A percentile compares a stretch with the other conserved stretches of the same genome.
These are phyloP conservation scores for Agrochola macilenta DNA, from an alignment of 2,888 invertebrate genomes.

Conservation along the genomic window DNA sequence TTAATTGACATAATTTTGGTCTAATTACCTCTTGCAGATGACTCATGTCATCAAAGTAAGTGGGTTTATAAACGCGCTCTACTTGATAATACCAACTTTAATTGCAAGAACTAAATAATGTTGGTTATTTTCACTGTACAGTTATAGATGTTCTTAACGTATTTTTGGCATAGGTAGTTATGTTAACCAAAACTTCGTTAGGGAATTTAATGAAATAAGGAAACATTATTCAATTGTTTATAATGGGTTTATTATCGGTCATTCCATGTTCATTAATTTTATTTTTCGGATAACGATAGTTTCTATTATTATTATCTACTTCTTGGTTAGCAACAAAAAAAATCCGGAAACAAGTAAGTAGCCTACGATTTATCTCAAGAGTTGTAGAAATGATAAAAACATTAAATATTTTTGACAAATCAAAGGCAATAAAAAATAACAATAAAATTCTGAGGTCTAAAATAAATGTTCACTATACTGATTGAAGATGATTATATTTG, in stretches of 20 bases:
- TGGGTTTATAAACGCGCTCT: background rate
- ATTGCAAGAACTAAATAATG: background rate
- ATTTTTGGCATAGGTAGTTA: background rate
- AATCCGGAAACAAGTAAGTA: background rate
- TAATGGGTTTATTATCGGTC: background rate
- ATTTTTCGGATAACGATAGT: background rate
- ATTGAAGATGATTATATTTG: conserved; percentile 16
- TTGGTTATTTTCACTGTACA: background rate
- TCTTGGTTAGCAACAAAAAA: conserved; percentile 10
- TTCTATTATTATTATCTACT: background rate
- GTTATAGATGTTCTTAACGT: background rate
- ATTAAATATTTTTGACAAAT: background rate
- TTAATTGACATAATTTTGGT: background rate
- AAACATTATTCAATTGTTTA: background rate
- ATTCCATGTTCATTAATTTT: background rate
- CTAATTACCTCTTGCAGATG: background rate
- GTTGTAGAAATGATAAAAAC: background rate
- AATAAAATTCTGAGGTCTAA: background rate
- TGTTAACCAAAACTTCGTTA: background rate
- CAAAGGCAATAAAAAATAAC: conserved; percentile 20
- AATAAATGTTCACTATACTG: conserved; percentile 10
- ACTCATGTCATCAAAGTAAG: background rate
- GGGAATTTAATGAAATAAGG: conserved; percentile 2
- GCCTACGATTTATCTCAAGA: background rate
- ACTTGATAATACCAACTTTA: background rate